Evolutionary conservation across 2,888 invertebrate species (phyloP).

Genomic region (Perizoma affinitatum): DNA sequence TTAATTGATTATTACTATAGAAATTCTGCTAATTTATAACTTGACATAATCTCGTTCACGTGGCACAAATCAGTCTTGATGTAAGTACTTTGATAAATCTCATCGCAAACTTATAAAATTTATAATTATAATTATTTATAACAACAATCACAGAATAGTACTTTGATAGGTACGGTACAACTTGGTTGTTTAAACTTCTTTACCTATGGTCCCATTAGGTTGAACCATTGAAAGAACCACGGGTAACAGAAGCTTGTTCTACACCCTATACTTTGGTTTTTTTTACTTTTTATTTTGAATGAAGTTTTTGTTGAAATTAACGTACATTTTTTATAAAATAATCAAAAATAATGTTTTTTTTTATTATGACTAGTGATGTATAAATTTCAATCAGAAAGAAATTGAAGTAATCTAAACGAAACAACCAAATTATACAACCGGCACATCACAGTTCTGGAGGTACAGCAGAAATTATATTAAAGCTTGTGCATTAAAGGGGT

Average conservation of each 20-base stretch:
- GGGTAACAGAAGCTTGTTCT: too few relatives aligned
- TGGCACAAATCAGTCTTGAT: slow-evolving; percentile 54
- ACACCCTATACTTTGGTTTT: too few relatives aligned
- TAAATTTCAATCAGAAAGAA: too few relatives aligned
- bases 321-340: too few relatives aligned
- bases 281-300: too few relatives aligned
- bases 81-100: slow-evolving; percentile 23
- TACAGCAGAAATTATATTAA: slow-evolving; percentile 47
- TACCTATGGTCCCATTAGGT: too few relatives aligned
- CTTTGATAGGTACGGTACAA: slow-evolving; percentile 21
- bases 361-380: too few relatives aligned
- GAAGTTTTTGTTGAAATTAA: too few relatives aligned
- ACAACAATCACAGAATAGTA: slow-evolving; percentile 27
- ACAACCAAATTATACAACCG: slow-evolving; percentile 30
- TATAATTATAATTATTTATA: slow-evolving; percentile 7
- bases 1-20: slow-evolving; percentile 1
- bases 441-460: slow-evolving; percentile 49
- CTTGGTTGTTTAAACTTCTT: slow-evolving; percentile 8
- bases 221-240: too few relatives aligned
- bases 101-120: slow-evolving; percentile 20
- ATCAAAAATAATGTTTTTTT: too few relatives aligned
- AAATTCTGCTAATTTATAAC: background rate
- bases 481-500: slow-evolving; percentile 49
- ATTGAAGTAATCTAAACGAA: slow-evolving; percentile 1
- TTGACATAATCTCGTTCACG: slow-evolving; percentile 15